Percentiles rank a stretch among this genome's conserved stretches.
These are phyloP conservation scores for Echiichthys vipera DNA, from an alignment of 2,797 vertebrate species.

Conservation along the genomic window DNA sequence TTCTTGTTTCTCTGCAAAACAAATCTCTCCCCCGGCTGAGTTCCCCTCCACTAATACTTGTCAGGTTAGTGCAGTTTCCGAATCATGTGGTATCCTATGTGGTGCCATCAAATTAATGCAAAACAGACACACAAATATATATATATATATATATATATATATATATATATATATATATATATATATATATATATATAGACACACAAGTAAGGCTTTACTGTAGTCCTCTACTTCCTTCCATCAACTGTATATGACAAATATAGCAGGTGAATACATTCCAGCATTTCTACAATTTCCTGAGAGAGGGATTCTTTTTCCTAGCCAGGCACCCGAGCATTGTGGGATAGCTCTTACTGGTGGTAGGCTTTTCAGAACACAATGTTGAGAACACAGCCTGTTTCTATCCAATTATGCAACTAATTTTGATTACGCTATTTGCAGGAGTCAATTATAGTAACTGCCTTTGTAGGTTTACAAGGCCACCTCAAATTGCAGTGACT, in stretches of 20 bases:
- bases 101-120: slow-evolving; percentile 34
- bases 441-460: slow-evolving; percentile 48
- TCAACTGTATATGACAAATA: slow-evolving; percentile 50
- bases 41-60: slow-evolving; percentile 12
- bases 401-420: slow-evolving; percentile 37
- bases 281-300: slow-evolving; percentile 46
- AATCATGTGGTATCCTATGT: slow-evolving; percentile 27
- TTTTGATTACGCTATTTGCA: slow-evolving; percentile 41
- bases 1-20: background rate
- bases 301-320: slow-evolving; percentile 45
- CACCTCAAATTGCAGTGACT: slow-evolving; percentile 29
- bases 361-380: slow-evolving; percentile 27
- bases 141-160: too few species aligned
- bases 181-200: background rate
- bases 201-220: slow-evolving; percentile 4
- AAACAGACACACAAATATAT: slow-evolving; percentile 25
- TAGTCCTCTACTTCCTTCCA: slow-evolving; percentile 47
- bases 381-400: slow-evolving; percentile 11
- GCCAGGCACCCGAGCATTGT: slow-evolving; percentile 39
- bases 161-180: too few species aligned
- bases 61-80: slow-evolving; percentile 37
- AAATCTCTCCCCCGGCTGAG: background rate
- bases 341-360: slow-evolving; percentile 32
- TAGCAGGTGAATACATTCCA: slow-evolving; percentile 56
- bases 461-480: slow-evolving; percentile 44